These are phyloP conservation scores for Ceuthmochares aereus DNA, from an alignment of 2,113 vertebrate species.

Conservation along the genomic window DNA sequence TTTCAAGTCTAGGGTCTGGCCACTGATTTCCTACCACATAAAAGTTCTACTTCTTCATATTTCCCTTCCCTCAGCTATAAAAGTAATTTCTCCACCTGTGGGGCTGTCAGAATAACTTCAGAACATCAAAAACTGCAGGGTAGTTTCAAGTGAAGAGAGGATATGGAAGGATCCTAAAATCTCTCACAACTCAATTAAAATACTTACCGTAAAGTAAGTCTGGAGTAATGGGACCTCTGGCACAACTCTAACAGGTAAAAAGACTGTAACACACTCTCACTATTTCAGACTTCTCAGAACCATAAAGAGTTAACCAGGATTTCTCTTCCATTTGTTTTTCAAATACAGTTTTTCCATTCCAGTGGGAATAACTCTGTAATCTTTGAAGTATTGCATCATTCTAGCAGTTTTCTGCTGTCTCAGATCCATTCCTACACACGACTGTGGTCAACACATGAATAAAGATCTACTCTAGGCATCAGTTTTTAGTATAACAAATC, in stretches of 20 bases:
- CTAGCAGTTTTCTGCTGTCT: conserved; percentile 13
- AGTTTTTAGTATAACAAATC: not conserved
- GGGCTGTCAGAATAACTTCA: not conserved
- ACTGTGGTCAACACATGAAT: not conserved
- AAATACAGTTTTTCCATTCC: conserved; percentile 13
- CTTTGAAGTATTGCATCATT: conserved; percentile 19
- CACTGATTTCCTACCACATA: not conserved
- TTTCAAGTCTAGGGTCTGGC: not conserved
- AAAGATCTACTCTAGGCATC: not conserved
- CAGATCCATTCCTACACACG: not conserved
- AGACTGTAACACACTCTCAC: not conserved
- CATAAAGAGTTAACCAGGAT: not conserved
- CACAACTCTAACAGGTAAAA: not conserved
- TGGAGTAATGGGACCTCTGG: not conserved
- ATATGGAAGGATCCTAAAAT: not conserved
- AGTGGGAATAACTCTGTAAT: conserved; percentile 21
- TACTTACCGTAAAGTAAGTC: not conserved
- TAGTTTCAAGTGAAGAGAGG: not conserved
- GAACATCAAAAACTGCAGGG: not conserved
- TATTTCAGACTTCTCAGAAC: not conserved
- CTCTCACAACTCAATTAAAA: not conserved
- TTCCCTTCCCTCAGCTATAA: not conserved
- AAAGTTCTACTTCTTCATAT: not conserved
- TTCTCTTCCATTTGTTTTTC: conserved; percentile 18
- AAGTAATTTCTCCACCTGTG: not conserved